phyloP scores from a whole-genome alignment of 1,140 invertebrate species.

The Achroia grisella region DNA sequence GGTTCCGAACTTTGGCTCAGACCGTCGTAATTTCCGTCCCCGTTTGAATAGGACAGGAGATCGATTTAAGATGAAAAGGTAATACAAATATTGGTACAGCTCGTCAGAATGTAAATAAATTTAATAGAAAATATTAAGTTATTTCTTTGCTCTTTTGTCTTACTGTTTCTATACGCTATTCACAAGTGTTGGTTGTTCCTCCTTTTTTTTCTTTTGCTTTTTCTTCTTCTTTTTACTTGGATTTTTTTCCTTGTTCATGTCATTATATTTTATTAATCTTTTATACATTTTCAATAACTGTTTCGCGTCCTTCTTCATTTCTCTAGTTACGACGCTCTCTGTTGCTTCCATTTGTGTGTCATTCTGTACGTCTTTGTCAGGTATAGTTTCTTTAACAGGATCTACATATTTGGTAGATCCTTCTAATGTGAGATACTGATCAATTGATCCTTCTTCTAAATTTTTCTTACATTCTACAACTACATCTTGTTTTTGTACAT shows the following conservation, averaged over 20 bases:
- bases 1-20: too few relatives aligned
- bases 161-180: too few relatives aligned
- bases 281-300: slow-evolving; percentile 69
- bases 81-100: too few relatives aligned
- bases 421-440: slow-evolving; percentile 63
- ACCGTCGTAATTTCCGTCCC: too few relatives aligned
- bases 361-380: slow-evolving; percentile 16
- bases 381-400: slow-evolving; percentile 30
- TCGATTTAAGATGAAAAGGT: too few relatives aligned
- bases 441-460: slow-evolving; percentile 58
- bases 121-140: too few relatives aligned
- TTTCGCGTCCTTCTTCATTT: slow-evolving; percentile 68
- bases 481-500: slow-evolving; percentile 11
- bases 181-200: too few relatives aligned
- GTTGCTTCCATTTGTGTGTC: neutral
- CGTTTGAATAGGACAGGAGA: too few relatives aligned
- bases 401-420: slow-evolving; percentile 60
- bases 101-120: too few relatives aligned
- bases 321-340: slow-evolving; percentile 25
- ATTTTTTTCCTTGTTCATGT: slow-evolving; percentile 47
- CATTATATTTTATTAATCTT: slow-evolving; percentile 64
- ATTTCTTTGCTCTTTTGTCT: too few relatives aligned
- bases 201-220: slow-evolving; percentile 45
- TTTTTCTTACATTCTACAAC: slow-evolving; percentile 7
- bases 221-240: slow-evolving; percentile 53